A percentile compares a stretch with the other conserved stretches of the same genome.
Evolutionary conservation across 2,888 invertebrate species (phyloP).

Genomic region (Eilema sororculum): DNA sequence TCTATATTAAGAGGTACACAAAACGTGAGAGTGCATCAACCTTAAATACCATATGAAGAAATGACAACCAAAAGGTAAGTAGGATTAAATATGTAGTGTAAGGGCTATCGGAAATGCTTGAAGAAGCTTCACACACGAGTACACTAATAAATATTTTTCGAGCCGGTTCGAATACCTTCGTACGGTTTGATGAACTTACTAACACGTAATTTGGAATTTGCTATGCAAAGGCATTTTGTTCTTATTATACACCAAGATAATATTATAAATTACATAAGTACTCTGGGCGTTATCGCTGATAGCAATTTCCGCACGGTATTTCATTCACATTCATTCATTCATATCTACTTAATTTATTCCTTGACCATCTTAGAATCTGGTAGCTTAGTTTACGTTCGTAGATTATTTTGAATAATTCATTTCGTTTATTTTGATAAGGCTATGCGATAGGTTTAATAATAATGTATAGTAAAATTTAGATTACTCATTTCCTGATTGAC

Average conservation of each 20-base stretch:
- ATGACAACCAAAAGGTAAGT: not conserved
- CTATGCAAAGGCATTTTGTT: not conserved
- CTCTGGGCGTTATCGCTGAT: not conserved
- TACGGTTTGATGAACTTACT: not conserved
- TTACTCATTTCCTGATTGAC: too few relatives aligned
- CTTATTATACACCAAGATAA: not conserved
- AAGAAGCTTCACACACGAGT: not conserved
- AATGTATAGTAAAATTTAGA: too few relatives aligned
- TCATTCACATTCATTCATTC: constrained; percentile 2
- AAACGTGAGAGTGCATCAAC: constrained; percentile 30
- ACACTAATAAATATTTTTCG: not conserved
- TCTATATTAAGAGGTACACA: constrained; percentile 30
- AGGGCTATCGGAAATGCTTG: not conserved
- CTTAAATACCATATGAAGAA: not conserved
- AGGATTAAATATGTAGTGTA: not conserved
- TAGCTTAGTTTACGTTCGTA: not conserved
- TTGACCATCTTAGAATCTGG: not conserved
- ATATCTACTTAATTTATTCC: not conserved
- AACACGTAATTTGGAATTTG: not conserved
- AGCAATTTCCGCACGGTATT: not conserved
- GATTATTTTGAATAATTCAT: not conserved
- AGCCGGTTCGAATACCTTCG: not conserved
- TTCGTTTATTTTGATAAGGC: too few relatives aligned
- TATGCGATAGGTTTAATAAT: too few relatives aligned
- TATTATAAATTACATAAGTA: not conserved